Evolutionary conservation across 2,888 invertebrate species (phyloP), one percentile per base, ranked within the genome.

Genomic region (Ecdyonurus torrentis): DNA sequence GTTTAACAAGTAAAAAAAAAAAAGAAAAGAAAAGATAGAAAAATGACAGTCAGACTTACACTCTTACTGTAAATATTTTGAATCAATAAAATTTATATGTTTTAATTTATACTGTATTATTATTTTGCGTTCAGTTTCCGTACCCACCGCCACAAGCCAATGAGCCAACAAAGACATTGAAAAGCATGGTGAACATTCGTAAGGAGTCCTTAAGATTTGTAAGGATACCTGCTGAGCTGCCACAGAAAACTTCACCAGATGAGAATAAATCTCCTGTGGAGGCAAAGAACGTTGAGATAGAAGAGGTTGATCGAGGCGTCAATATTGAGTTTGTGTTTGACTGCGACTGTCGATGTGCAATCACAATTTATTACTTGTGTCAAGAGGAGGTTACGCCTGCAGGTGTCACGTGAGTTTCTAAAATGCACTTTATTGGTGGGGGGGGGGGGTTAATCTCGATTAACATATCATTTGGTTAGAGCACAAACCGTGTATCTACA

Each of bases 281-380:
- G 77, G 76, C 55, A 66, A 79, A 81, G 60, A 76, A 75, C 52
- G 77, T 77, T 37, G 82, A 82, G 66, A 82, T 82, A 62, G 85
- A 84, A 69, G 79, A 81, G 50, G 82, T 95, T 73, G 96, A 95
- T 72, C 85, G 84, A 69, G 79, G 81, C 37, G 82, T 95, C 73
- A 96, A 95, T 72, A 88, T 99, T 70, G 97, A 98, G 77, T 99
- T 99, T 73, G 90, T 88, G 1, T 97, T 99, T 78, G 99, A 99
- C 75, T 89, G 91, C 72, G 99, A 99, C 74, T 91, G 91, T 2
- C 83, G 88, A 70, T 96, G 95, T 78, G 88, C 91, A 23, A 93
- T 99, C 66, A 96, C 93, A 37, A 83, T 99, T 67, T 91, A 92
- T 75, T 97, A 96, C 74, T 94, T 97, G 75, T 95, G 96, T 71